Conservation (phyloP, 2,797 vertebrate species). For the Pelobates cultripes region DNA sequence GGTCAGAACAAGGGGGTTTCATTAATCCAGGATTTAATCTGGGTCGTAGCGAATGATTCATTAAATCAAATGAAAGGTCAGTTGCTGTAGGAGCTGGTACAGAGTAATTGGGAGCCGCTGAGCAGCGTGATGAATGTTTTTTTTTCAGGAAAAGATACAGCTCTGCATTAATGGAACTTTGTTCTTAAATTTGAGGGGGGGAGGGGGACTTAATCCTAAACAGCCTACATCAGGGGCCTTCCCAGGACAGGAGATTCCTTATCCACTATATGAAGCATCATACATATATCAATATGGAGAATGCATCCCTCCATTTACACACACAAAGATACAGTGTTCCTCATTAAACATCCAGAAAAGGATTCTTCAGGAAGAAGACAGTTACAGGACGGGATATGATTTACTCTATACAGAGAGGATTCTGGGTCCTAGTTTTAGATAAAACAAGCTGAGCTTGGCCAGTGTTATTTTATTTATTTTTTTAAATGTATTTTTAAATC, state of each 20-base stretch:
- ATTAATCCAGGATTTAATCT: background rate
- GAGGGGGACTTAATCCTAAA: background rate
- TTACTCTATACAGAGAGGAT: background rate
- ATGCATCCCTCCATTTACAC: background rate
- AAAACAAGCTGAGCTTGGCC: no score
- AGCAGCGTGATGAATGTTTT: slow-evolving; percentile 3
- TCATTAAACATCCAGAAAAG: no score
- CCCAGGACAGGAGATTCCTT: background rate
- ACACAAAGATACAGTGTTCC: no score
- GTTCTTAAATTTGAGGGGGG: background rate
- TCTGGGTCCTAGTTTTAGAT: no score
- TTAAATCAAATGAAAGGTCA: background rate
- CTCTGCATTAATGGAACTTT: slow-evolving; percentile 15
- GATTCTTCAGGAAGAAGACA: no score
- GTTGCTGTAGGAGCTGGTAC: background rate
- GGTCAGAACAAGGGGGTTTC: background rate
- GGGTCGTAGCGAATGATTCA: slow-evolving; percentile 3
- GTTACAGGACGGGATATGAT: no score
- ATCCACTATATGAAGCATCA: background rate
- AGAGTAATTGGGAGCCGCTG: background rate
- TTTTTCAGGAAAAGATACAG: background rate
- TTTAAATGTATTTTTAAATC: no score
- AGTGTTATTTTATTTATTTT: no score
- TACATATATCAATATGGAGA: background rate
- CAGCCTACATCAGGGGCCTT: background rate